phyloP scores from a whole-genome alignment of 2,888 invertebrate genomes.

The Globia sparganii region DNA sequence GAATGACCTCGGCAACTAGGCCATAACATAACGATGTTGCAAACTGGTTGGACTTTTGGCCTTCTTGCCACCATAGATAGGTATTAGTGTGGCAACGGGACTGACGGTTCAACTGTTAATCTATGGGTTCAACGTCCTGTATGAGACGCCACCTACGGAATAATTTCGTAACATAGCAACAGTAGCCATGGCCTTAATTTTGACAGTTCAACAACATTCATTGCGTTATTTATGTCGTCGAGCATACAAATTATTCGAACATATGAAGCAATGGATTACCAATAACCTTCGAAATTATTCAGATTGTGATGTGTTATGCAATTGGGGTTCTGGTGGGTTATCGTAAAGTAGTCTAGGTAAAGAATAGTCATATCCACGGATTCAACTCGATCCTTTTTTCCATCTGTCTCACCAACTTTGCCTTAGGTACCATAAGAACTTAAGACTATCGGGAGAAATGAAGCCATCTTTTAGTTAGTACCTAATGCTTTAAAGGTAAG shows the following conservation, averaged over 20 bases:
- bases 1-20: constrained; percentile 19
- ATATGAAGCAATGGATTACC: too few relatives aligned
- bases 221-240: too few relatives aligned
- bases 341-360: background rate
- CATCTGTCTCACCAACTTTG: background rate
- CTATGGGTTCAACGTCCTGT: constrained; percentile 14
- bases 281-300: too few relatives aligned
- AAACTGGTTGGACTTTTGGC: constrained; percentile 11
- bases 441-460: background rate
- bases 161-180: background rate
- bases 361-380: background rate
- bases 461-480: background rate
- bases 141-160: background rate
- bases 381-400: background rate
- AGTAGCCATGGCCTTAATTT: background rate
- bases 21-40: background rate
- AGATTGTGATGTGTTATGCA: too few relatives aligned
- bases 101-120: constrained; percentile 9
- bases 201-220: too few relatives aligned
- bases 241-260: too few relatives aligned
- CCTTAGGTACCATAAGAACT: too few relatives aligned
- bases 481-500: background rate
- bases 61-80: background rate
- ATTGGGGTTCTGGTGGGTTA: too few relatives aligned
- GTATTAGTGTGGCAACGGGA: constrained; percentile 3